phyloP scores from a whole-genome alignment of 2,113 vertebrate genomes.

The Bolborhynchus lineola region DNA sequence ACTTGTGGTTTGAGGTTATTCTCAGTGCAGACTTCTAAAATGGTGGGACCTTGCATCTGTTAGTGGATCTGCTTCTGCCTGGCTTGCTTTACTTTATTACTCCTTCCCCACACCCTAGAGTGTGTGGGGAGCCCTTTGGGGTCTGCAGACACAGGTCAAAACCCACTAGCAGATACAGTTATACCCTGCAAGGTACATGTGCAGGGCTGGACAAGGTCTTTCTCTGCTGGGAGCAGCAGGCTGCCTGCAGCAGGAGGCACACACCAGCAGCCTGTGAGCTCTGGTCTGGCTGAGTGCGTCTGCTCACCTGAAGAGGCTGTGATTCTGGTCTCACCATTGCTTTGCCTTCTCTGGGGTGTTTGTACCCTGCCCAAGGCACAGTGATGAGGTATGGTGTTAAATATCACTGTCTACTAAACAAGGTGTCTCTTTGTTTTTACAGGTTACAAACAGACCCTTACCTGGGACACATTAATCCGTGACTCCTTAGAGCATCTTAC shows the following conservation, averaged over 20 bases:
- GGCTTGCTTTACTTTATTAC: not conserved
- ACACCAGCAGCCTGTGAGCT: fast-evolving
- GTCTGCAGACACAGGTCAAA: not conserved
- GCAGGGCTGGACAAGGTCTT: not conserved
- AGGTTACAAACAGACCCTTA: not conserved
- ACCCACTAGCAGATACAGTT: not conserved
- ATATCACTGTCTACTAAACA: not conserved
- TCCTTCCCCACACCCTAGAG: not conserved
- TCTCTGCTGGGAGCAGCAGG: not conserved
- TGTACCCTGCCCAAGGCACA: not conserved
- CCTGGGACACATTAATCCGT: not conserved
- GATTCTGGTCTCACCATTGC: not conserved
- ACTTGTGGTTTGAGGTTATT: not conserved
- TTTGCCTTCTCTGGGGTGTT: not conserved
- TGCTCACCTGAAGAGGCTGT: not conserved
- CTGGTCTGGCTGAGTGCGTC: fast-evolving
- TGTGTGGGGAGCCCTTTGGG: not conserved
- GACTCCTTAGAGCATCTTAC: not conserved
- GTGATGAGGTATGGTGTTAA: not conserved
- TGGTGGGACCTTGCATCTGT: not conserved
- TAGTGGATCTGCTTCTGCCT: not conserved
- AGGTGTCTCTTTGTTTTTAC: not conserved
- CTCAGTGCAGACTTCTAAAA: not conserved
- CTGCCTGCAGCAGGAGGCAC: not conserved
- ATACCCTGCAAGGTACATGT: not conserved